These are phyloP conservation scores for Astreopora myriophthalma DNA, from an alignment of 64 coral and sea anemone genomes.

Conservation along the genomic window DNA sequence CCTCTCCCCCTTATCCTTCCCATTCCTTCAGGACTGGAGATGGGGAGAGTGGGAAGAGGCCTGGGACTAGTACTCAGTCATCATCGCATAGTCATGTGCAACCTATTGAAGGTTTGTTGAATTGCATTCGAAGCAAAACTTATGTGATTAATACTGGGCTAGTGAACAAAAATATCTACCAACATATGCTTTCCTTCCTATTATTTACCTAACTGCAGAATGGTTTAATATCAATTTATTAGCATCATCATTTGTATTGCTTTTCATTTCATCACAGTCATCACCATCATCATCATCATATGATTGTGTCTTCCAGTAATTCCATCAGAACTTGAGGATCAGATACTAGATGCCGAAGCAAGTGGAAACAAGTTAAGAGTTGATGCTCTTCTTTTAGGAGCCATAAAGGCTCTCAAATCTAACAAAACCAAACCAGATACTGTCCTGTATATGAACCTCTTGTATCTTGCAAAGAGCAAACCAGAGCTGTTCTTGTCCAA, in stretches of 20 bases:
- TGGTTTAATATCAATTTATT: no score
- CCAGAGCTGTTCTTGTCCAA: conserved; percentile 86
- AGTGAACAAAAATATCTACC: no score
- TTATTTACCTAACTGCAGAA: no score
- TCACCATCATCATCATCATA: no score
- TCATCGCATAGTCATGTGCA: conserved; percentile 41
- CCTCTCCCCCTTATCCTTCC: conserved; percentile 78
- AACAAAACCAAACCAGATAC: conserved; percentile 93
- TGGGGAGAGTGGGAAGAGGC: conserved; percentile 57
- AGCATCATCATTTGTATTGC: no score
- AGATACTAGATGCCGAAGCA: conserved; percentile 83
- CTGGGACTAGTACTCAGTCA: conserved; percentile 61
- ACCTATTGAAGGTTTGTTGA: conserved; percentile 80
- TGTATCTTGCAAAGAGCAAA: conserved; percentile 82
- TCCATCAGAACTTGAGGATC: conserved; percentile 84
- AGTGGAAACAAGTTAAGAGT: conserved; percentile 82
- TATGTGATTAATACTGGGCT: no score
- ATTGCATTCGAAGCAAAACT: no score
- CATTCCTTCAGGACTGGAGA: conserved; percentile 68
- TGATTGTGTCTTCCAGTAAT: conserved; percentile 53
- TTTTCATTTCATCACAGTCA: background rate
- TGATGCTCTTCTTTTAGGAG: conserved; percentile 85
- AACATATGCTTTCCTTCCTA: no score
- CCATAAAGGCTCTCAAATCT: conserved; percentile 79
- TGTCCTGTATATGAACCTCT: conserved; percentile 58